Evolutionary conservation across 2,113 vertebrate species (phyloP), one percentile per base, ranked within the genome.

Genomic region (Peromyscus californicus): DNA sequence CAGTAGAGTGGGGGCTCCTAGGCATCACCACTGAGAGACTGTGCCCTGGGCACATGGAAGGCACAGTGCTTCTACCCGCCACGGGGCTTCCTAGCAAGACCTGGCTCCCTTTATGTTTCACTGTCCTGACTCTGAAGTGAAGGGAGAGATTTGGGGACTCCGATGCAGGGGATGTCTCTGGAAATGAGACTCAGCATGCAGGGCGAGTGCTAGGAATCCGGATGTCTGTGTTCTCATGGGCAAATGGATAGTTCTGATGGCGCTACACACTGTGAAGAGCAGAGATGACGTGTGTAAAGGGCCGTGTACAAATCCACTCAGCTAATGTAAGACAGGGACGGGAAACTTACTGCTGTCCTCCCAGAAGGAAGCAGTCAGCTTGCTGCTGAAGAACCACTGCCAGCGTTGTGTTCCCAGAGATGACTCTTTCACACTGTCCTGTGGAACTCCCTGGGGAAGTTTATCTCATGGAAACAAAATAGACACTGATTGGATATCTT

Each of bases 401-500:
- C 24, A 8, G 57, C 24, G 0, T 31, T 33, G 5, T 5, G 17
- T 6, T 42, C 59, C 45, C 42, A 88, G 74, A 48, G n/a, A 6
- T 0, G 0, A 17, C 80, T 70, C 86, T 93, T 89, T 87, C 75
- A 69, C 7, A 48, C 13, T 11, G 6, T 22, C 1, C 0, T 8
- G 7, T 63, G 33, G 59, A 45, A 69, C 67, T 86, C 80, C 89
- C 39, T 13, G 33, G 69, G 78, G 94, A 88, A 59, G 7, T 70
- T 7, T 39, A 48, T 79, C 48, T 0, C 54, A 3, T 33, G 33
- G 57, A 91, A 80, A 63, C 19, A 69, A 89, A 85, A 74, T 5
- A 31, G 39, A 42, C 39, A 79, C 97, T 88, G 88, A 88, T 59
- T 39, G 89, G 74, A 22, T 95, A 93, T 86, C 94, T 51, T 61